These are phyloP conservation scores for Sebastes reedi DNA, from an alignment of 2,797 vertebrate genomes.

Conservation along the genomic window DNA sequence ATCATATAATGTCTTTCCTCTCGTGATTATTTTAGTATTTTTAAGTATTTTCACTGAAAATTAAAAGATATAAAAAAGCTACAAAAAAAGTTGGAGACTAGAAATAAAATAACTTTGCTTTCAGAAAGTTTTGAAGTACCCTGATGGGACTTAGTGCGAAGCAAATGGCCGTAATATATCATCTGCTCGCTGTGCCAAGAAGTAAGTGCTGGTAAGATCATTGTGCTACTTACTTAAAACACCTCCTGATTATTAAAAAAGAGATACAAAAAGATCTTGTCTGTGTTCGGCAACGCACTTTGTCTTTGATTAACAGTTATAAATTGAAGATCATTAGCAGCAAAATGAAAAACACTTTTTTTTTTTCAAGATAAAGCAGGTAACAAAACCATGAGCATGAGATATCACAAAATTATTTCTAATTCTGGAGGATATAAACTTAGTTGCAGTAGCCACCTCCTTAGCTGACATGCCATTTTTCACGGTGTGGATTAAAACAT, in stretches of 20 bases:
- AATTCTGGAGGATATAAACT: not conserved
- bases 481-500: conserved; percentile 8
- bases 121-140: not conserved
- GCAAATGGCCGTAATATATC: conserved; percentile 27
- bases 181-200: not conserved
- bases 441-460: not conserved
- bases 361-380: not conserved
- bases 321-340: not conserved
- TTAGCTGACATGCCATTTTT: conserved; percentile 29
- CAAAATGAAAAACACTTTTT: not conserved
- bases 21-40: not conserved
- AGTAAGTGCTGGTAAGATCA: conserved; percentile 9
- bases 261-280: not conserved
- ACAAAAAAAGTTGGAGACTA: not conserved
- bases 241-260: conserved; percentile 17
- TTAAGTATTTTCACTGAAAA: not conserved
- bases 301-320: conserved; percentile 17
- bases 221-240: conserved; percentile 13
- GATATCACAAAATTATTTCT: not conserved
- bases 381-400: not conserved
- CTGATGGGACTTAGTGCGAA: not conserved
- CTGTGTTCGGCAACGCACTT: not conserved
- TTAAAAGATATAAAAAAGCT: not conserved
- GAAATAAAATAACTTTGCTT: not conserved
- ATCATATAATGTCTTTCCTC: not conserved